Evolutionary conservation across 2,888 invertebrate species (phyloP), one percentile per base, ranked within the genome.

Genomic region (Microplitis deprimator): DNA sequence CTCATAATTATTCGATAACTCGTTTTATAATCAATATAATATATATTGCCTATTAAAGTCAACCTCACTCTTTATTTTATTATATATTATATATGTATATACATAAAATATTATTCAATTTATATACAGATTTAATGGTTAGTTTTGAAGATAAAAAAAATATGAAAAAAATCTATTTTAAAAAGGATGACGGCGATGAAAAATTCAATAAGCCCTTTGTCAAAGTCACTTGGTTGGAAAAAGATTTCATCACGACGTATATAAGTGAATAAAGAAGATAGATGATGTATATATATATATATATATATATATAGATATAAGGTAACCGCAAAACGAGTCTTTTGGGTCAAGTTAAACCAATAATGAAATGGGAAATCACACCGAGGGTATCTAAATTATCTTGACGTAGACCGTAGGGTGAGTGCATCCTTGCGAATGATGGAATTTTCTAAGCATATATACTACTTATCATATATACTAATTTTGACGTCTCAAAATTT

Each of bases 311-410:
- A 8, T 13, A 50, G 50, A 50, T 13, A 10, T 50, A 50, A 77
- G 75, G 67, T 64, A 68, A 77, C 82, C 81, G 50, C 50, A 50
- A 50, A 50, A 50, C 50, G 50, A 29, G 69, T 73, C 77, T 61
- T 65, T 73, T 29, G 69, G 59, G 72, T 20, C 72, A 71, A 60
- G 72, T 74, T 71, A 75, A 68, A 73, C 67, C 73, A 82, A 83
- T 81, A 86, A 85, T 85, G 86, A 83, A 76, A 78, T 75, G 81
- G 83, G 86, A 87, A 87, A 87, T 87, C 85, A 85, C 85, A 86
- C 83, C 81, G 80, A 73, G 82, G 84, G 87, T 85, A 87, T 87
- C 86, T 86, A 84, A 87, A 87, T 87, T 87, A 87, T 87, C 85
- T 85, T 81, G 76, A 78, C 81, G 68, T 79, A 83, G 85, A 84